Evolutionary conservation across 2,113 vertebrate genomes (phyloP), one percentile per base, ranked within the genome.

Genomic region (Myotis lucifugus): DNA sequence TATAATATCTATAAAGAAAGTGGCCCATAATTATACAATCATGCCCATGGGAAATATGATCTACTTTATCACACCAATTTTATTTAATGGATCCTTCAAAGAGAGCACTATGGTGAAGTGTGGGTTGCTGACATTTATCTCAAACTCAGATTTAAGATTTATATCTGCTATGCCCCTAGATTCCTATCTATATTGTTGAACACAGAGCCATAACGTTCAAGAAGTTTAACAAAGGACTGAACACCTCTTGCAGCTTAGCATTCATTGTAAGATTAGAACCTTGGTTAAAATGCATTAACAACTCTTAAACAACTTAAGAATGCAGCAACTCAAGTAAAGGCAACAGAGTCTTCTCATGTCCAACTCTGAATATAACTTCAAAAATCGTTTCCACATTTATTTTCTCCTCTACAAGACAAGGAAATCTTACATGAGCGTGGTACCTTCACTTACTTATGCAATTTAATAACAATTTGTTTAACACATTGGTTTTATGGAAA

Each of bases 1-100:
- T 79, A 50, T 70, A 93, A 79, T 11, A 74, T 78, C 64, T 91
- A 25, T 69, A 72, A 82, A 42, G 67, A 94, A 93, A 94, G 29
- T 14, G 79, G 17, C 72, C 61, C 46, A 13, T 93, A 90, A 96
- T 93, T 91, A 92, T 74, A 56, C 82, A 90, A 76, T 93, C 32
- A 88, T 96, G 96, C 84, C 84, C 77, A 69, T 74, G 95, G 76
- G 94, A 92, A 90, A 19, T 2, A 64, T 37, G 59, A 73, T 73
- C 32, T 42, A 18, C 42, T 93, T 94, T 77, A 88, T 52, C 67
- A 88, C 37, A 70, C 18, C 72, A 50, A 73, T 27, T 76, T 76
- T 79, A 76, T 95, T 42, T 81, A 29, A 87, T 25, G 52, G 34
- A 72, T 40, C 85, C 66, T 88, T 92, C 84, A 74, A 92, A 86